These are phyloP conservation scores for Odontocolon sp. DNA, from an alignment of 2,888 invertebrate genomes.

Conservation along the genomic window DNA sequence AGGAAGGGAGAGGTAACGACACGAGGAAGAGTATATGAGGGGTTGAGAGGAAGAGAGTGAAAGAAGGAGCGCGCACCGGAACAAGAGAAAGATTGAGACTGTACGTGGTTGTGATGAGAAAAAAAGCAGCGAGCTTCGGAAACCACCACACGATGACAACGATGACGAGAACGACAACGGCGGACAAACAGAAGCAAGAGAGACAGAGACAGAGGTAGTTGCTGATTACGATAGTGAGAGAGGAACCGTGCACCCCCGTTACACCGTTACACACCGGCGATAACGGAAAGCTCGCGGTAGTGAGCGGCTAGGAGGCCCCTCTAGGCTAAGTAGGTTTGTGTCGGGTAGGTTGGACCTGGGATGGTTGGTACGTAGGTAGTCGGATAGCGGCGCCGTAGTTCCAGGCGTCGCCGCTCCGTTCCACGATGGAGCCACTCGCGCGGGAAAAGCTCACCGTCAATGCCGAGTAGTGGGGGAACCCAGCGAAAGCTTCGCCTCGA, in stretches of 20 bases:
- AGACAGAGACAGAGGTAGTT: neutral
- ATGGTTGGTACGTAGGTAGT: slow-evolving; percentile 63
- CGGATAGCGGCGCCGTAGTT: slow-evolving; percentile 64
- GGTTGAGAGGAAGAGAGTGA: neutral
- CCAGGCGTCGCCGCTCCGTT: slow-evolving; percentile 63
- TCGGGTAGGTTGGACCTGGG: slow-evolving; percentile 68
- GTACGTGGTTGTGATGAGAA: slow-evolving; percentile 47
- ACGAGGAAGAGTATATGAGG: neutral
- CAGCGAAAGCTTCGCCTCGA: slow-evolving; percentile 53
- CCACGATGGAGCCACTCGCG: slow-evolving; percentile 67
- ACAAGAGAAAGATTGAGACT: slow-evolving; percentile 29
- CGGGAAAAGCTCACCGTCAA: slow-evolving; percentile 63
- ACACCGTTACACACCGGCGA: slow-evolving; percentile 58
- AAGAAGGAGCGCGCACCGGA: slow-evolving; percentile 40
- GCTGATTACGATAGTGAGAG: slow-evolving; percentile 22
- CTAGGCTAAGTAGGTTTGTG: slow-evolving; percentile 67
- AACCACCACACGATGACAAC: slow-evolving; percentile 1
- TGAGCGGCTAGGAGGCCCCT: slow-evolving; percentile 65
- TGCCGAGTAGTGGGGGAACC: slow-evolving; percentile 41
- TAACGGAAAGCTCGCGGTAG: slow-evolving; percentile 61
- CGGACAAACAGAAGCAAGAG: neutral
- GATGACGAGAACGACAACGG: slow-evolving; percentile 26
- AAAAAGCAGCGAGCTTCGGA: slow-evolving; percentile 34
- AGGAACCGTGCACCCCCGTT: slow-evolving; percentile 52
- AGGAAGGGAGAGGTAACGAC: slow-evolving; percentile 29